Base-by-base conservation (phyloP, 2,797 vertebrate species). In the Selene dorsalis region DNA sequence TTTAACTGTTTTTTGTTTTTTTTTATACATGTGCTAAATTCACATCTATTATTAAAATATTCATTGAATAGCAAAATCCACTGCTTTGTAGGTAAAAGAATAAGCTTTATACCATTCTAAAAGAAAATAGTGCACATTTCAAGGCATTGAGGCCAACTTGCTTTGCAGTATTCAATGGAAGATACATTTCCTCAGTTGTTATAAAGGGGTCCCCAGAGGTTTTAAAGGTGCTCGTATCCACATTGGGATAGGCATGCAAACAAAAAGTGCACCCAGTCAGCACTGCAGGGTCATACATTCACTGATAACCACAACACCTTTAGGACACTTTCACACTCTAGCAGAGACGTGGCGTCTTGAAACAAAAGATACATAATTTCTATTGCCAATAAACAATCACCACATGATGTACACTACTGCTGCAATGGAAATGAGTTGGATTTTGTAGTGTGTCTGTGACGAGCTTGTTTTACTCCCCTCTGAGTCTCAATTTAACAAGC, bases 51-150 rank as follows among this genome's bases (percentile, higher is more conserved):
- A 92, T 84, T 94, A 94, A 93, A 94, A 94, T 91, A 94, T 87
- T 72, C 83, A 76, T 83, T 67, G 75, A 84, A 95, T 95, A 94
- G 91, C 92, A 94, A 95, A 91, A 92, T 93, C 69, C 67, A 65
- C 92, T 85, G 91, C 78, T 90, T 81, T 79, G 80, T 90, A 91
- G 60, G 91, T 94, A 95, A 95, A 95, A 94, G 90, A 94, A 94
- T 92, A 91, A 73, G 87, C 88, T 91, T 95, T 83, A 86, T 91
- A 94, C 91, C 88, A 93, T 92, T 91, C 93, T 93, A 87, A 95
- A 96, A 95, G 92, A 92, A 91, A 91, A 96, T 95, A 96, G 96
- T 96, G 96, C 96, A 97, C 95, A 93, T 89, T 89, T 92, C 93
- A 95, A 97, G 96, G 95, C 95, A 94, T 94, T 94, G 84, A 94